Evolutionary conservation across 1,140 invertebrate species (phyloP), one percentile per base, ranked within the genome.

Genomic region (Cylas formicarius): DNA sequence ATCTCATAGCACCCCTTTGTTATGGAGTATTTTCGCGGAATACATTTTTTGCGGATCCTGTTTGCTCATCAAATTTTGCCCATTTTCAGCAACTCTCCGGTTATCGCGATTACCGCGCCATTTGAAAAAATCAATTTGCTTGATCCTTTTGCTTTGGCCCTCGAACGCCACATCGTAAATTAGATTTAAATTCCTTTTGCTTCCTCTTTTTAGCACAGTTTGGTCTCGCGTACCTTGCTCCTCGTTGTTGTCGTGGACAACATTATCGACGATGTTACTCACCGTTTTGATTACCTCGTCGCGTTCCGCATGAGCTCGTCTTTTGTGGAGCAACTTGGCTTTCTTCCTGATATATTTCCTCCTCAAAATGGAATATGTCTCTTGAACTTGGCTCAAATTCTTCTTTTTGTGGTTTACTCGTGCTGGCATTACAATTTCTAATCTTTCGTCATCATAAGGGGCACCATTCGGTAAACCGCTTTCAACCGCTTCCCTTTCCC

Each of bases 81-180:
- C 4, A 4, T 7, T 14, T 28, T 10, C 11, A n/a, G n/a, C 3
- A 4, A 26, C 18, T 29, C 11, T 21, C 3, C 16, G 31, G 11
- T 43, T 35, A 18, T 35, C 17, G 38, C 27, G 24, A 9, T 38
- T 40, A 17, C 37, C 32, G 9, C 33, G 5, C 47, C 47, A 49
- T 18, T 41, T 46, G 9, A n/a, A 13, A 4, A 9, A 5, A 20
- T 53, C 51, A 7, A 39, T 14, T 22, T 46, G 33, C 33, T 32
- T 53, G 2, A 53, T 41, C 18, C 38, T 48, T 21, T 45, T 39
- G 16, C 51, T 39, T 39, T 48, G 32, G 3, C 23, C n/a, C 8
- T 45, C 51, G 29, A 53, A 53, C 6, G 35, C 31, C 8, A 33
- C n/a, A 2, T 49, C 35, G 23, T 53, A 53, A 10, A 44, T 11